Base-by-base conservation (phyloP, 2,888 invertebrate species). In the Ptilodon capucinus region DNA sequence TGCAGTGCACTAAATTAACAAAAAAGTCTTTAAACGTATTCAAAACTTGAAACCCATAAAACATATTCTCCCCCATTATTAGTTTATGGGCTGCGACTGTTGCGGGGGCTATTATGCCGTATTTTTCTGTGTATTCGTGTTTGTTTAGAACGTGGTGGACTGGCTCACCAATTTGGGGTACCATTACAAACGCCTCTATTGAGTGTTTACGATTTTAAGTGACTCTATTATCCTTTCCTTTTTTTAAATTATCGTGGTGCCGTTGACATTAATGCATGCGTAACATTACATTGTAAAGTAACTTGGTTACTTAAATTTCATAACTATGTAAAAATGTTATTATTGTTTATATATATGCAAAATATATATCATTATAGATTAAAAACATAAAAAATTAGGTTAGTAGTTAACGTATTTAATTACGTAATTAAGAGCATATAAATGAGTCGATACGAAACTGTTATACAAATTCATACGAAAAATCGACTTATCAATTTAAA, bases 1-100 rank as follows among this genome's bases (percentile, higher is more conserved):
- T 82, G 79, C 64, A 72, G 70, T 75, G 79, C 71, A 91, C 90
- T 91, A 86, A 90, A 82, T 76, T 70, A 71, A 78, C 79, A 84
- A 87, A 90, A 87, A 86, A 80, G 54, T 57, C 62, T 76, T 70
- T 71, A 71, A 79, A 71, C 80, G 82, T 84, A 89, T 90, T 88
- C 87, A 88, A 84, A 90, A 86, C 84, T 84, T 75, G 83, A 81
- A 83, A 79, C 73, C 79, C 88, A 90, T 90, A 90, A 91, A 91
- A 86, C 86, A 90, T 87, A 84, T 79, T 72, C 87, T 91, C 90
- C 90, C 91, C 90, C 86, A 89, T 90, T 91, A 91, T 91, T 91
- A 89, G 89, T 90, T 88, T 89, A 89, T 87, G 82, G 83, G 69
- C 79, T 81, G 84, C 81, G 85, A 86, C 86, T 87, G 85, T 87